A percentile compares a stretch with the other conserved stretches of the same genome.
Evolutionary conservation across 2,113 vertebrate species (phyloP).

Genomic region (Pollachius pollachius): DNA sequence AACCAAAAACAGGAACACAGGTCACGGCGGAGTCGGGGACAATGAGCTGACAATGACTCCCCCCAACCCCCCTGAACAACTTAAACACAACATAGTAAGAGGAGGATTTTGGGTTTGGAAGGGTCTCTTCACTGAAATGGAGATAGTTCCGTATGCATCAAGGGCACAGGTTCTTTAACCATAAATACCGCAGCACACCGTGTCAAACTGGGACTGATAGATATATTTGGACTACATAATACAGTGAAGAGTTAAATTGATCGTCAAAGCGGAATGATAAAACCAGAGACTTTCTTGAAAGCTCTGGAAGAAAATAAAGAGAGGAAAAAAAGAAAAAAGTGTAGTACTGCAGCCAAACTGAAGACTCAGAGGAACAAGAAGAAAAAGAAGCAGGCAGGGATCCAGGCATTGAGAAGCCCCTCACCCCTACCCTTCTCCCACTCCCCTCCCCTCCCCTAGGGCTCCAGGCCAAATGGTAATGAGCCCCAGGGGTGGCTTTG

Average conservation of each 20-base stretch:
- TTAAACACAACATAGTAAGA: neutral
- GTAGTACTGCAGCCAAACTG: slow-evolving; percentile 61
- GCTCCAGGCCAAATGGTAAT: slow-evolving; percentile 74
- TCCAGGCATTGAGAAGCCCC: slow-evolving; percentile 68
- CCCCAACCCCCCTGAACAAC: neutral
- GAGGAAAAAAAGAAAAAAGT: slow-evolving; percentile 45
- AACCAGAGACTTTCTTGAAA: slow-evolving; percentile 48
- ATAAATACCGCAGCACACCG: no score
- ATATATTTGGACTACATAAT: slow-evolving; percentile 23
- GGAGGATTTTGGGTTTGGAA: slow-evolving; percentile 1
- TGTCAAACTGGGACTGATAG: no score
- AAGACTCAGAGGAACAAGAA: slow-evolving; percentile 50
- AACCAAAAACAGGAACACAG: slow-evolving; percentile 62
- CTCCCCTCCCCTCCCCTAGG: slow-evolving; percentile 38
- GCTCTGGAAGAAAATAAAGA: slow-evolving; percentile 50
- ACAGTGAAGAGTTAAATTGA: slow-evolving; percentile 35
- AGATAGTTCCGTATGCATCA: no score
- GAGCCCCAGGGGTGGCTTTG: slow-evolving; percentile 73
- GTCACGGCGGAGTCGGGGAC: slow-evolving; percentile 53
- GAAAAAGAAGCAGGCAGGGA: slow-evolving; percentile 58
- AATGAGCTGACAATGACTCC: slow-evolving; percentile 44
- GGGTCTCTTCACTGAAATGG: no score
- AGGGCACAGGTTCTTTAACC: no score
- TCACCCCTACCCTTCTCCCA: neutral
- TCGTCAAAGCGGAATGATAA: slow-evolving; percentile 32